Conservation (phyloP, 2,888 invertebrate genomes). For the Drosophila bunnanda region DNA sequence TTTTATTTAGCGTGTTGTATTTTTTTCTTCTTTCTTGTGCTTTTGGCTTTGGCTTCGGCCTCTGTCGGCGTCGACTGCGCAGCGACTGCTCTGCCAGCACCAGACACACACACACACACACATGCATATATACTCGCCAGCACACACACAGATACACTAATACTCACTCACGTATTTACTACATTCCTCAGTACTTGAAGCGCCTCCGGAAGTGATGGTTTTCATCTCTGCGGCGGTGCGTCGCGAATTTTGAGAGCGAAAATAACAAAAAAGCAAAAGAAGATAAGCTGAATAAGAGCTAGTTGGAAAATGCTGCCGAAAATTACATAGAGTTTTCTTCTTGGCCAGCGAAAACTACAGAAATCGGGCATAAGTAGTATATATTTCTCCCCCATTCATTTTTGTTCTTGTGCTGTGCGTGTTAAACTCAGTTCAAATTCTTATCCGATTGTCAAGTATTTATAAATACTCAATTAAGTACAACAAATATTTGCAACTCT, state of each 20-base stretch:
- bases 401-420: conserved; percentile 9
- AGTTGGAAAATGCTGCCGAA: background rate
- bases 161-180: conserved; percentile 64
- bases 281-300: conserved; percentile 7
- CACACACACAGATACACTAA: conserved; percentile 49
- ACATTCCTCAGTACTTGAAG: conserved; percentile 84
- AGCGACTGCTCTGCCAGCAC: conserved; percentile 19
- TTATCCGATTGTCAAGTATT: conserved; percentile 4
- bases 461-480: conserved; percentile 18
- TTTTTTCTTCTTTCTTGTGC: conserved; percentile 51
- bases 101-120: conserved; percentile 13
- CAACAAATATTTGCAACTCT: conserved; percentile 4
- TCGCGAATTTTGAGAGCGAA: conserved; percentile 67
- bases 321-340: conserved; percentile 6
- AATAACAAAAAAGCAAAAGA: conserved; percentile 28
- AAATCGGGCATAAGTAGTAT: conserved; percentile 3
- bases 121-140: conserved; percentile 22
- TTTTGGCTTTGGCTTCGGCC: conserved; percentile 44
- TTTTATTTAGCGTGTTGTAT: conserved; percentile 69
- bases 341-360: background rate
- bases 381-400: background rate
- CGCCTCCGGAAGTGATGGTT: conserved; percentile 85
- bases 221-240: conserved; percentile 71
- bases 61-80: conserved; percentile 35
- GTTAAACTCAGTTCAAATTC: background rate